A percentile compares a stretch with the other conserved stretches of the same genome.
Evolutionary conservation across 92 coral and sea anemone genomes (phyloP).

Genomic region (Muricea muricata): DNA sequence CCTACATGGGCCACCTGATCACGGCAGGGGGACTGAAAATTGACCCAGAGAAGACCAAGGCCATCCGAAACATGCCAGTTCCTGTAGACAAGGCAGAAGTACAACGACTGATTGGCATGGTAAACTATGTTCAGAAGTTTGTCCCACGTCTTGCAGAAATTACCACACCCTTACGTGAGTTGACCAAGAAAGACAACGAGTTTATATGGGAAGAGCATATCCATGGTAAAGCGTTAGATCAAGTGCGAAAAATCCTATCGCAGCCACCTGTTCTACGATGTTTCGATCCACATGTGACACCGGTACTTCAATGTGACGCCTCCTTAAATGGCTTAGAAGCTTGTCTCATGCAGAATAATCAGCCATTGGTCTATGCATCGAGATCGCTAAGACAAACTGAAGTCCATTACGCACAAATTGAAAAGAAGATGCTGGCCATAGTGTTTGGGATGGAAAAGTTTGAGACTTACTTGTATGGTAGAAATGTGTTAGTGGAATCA

Average conservation of each 20-base stretch:
- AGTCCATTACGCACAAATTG: constrained; percentile 16
- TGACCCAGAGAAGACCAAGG: constrained; percentile 60
- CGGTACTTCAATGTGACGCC: constrained; percentile 66
- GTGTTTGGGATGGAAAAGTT: no score
- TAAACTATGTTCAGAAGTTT: constrained; percentile 62
- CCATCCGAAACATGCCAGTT: constrained; percentile 56
- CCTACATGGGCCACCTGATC: constrained; percentile 53
- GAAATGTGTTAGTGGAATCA: not conserved
- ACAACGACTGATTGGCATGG: constrained; percentile 61
- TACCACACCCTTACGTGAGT: constrained; percentile 58
- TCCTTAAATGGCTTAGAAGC: constrained; percentile 26
- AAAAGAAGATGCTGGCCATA: not conserved
- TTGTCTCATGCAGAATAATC: constrained; percentile 20
- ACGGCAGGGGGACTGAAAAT: constrained; percentile 50
- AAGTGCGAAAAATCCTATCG: constrained; percentile 48
- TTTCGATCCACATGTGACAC: constrained; percentile 48
- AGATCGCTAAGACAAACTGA: constrained; percentile 17
- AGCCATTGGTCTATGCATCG: constrained; percentile 36
- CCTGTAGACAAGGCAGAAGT: constrained; percentile 65
- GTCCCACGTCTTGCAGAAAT: constrained; percentile 50
- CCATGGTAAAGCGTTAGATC: constrained; percentile 52
- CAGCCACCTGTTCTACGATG: constrained; percentile 57
- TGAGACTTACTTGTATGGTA: constrained; percentile 1
- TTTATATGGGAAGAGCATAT: constrained; percentile 61
- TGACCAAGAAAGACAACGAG: constrained; percentile 58